phyloP scores from a whole-genome alignment of 1,140 invertebrate species.

The Bombus vancouverensis region DNA sequence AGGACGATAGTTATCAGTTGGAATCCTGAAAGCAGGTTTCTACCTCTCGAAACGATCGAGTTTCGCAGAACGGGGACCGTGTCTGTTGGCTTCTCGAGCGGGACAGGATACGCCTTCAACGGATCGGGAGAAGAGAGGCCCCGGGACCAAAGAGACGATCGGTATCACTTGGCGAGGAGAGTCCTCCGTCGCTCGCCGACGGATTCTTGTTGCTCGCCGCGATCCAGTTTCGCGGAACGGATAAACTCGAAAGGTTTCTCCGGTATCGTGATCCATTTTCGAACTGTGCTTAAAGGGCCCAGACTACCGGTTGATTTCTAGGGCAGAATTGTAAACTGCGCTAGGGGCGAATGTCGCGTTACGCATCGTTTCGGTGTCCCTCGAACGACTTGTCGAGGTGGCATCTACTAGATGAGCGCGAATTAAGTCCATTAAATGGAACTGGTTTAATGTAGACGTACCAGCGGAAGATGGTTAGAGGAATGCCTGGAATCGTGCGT shows the following conservation, averaged over 20 bases:
- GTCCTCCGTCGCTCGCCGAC: slow-evolving; percentile 39
- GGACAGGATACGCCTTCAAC: slow-evolving; percentile 45
- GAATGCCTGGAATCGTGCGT: background rate
- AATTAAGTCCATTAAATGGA: slow-evolving; percentile 52
- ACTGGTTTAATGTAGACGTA: slow-evolving; percentile 58
- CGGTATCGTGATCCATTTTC: slow-evolving; percentile 7
- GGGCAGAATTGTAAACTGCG: background rate
- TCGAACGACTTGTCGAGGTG: slow-evolving; percentile 39
- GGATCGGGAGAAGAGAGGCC: background rate
- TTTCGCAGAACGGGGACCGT: slow-evolving; percentile 47
- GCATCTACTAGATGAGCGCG: slow-evolving; percentile 2
- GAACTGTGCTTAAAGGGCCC: slow-evolving; percentile 28
- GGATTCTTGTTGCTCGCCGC: slow-evolving; percentile 54
- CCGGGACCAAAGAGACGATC: slow-evolving; percentile 42
- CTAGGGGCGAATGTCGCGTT: slow-evolving; percentile 9
- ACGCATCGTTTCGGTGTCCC: slow-evolving; percentile 33
- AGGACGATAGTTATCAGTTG: slow-evolving; percentile 49
- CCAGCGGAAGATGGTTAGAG: background rate
- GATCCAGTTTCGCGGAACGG: slow-evolving; percentile 64
- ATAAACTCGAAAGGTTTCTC: slow-evolving; percentile 56
- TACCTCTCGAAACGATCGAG: slow-evolving; percentile 60
- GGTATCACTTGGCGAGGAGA: slow-evolving; percentile 42
- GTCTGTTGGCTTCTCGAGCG: slow-evolving; percentile 9
- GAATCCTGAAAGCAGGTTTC: slow-evolving; percentile 56
- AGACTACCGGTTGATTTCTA: background rate